Percentiles rank a stretch among this genome's conserved stretches.
These are phyloP conservation scores for Dolichotis patagonum DNA, from an alignment of 2,113 vertebrate species.

Conservation along the genomic window DNA sequence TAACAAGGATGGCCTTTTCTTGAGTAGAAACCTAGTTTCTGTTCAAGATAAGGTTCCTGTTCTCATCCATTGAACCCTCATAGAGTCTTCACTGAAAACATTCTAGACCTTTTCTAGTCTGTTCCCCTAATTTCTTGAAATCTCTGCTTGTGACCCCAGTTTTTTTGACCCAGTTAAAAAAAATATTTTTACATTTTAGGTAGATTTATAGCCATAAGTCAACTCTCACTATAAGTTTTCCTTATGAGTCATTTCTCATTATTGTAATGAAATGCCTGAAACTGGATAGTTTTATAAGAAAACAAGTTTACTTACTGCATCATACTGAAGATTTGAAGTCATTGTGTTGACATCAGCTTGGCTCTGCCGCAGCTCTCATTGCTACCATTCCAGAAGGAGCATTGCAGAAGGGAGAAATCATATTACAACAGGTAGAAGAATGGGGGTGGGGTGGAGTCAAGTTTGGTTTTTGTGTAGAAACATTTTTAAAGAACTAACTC, in stretches of 20 bases:
- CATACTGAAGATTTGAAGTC: neutral
- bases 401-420: neutral
- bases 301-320: neutral
- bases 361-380: neutral
- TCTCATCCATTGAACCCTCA: neutral
- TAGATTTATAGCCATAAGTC: neutral
- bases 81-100: neutral
- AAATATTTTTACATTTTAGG: neutral
- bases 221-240: neutral
- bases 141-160: neutral
- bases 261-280: neutral
- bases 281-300: neutral
- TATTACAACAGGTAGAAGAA: neutral
- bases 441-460: rapidly evolving
- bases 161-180: neutral
- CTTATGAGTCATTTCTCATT: neutral
- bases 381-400: neutral
- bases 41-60: neutral
- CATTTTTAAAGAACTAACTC: neutral
- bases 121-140: neutral
- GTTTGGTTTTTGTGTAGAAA: neutral
- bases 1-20: neutral
- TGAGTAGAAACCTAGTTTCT: neutral
- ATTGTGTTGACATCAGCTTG: neutral
- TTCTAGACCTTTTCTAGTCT: neutral